Evolutionary conservation across 2,113 vertebrate species (phyloP), one percentile per base, ranked within the genome.

Genomic region (Burhinus bistriatus): DNA sequence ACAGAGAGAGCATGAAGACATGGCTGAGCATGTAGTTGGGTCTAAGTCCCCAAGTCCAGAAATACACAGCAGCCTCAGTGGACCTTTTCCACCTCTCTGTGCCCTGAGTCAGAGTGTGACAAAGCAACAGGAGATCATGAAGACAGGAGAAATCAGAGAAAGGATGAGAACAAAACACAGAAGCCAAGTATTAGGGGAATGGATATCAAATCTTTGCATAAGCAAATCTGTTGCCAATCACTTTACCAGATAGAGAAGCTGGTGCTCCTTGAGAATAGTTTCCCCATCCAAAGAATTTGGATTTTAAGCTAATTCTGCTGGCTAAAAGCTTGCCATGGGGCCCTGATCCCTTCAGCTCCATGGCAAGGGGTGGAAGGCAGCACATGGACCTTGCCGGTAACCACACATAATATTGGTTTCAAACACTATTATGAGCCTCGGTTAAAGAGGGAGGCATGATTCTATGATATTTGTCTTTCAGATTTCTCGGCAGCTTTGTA

Each of bases 391-490:
- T 69, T 7, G 0, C 34, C 58, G 38, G 55, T 69, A 87, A 51
- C 36, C 1, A 1, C 27, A 30, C 8, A 27, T 34, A 18, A n/a
- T 38, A 18, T 3, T 25, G 36, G 9, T 52, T 88, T 88, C 42
- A 58, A 62, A 57, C 32, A 32, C 32, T 62, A 7, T n/a, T 51
- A 45, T 10, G 23, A 78, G 15, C 20, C 17, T 30, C 83, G 73
- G 30, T 27, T 68, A 73, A 40, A 85, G 69, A 75, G 42, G 5
- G 15, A 38, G 7, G 22, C 17, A 20, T 0, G 1, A 30, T 6
- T 55, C 29, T 2, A 0, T 44, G n/a, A 44, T 5, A 23, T 29
- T 52, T 2, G 0, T 10, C 30, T 49, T 26, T 54, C 71, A 61
- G 32, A 40, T 73, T 62, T 73, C 72, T 79, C 73, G 72, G 20